Evolutionary conservation across 2,888 invertebrate genomes (phyloP), one percentile per base, ranked within the genome.

Genomic region (Idaea biselata): DNA sequence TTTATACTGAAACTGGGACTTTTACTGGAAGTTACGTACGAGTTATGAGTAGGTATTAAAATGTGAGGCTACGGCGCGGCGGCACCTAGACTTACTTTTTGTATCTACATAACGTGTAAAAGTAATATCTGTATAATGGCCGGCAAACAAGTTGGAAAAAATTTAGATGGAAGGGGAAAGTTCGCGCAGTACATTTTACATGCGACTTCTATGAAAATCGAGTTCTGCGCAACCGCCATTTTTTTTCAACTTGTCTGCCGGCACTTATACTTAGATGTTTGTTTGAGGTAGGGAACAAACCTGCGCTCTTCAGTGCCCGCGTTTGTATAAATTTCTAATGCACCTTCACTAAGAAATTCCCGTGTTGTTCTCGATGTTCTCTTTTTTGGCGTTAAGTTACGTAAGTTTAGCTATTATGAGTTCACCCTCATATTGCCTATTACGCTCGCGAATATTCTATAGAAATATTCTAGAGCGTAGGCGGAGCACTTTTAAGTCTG

Each of bases 1-100:
- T 74, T 78, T 76, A 77, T 73, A 73, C 44, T 44, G 44, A 44
- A 44, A 44, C 44, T 44, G 76, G 74, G 73, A 66, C 70, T 64
- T 64, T 67, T 63, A 60, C 44, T 44, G 44, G 1, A 44, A 44
- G 14, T 44, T 44, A 44, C 44, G 44, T 44, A 44, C 44, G 44
- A 44, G 44, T 44, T 44, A 44, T 44, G 44, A 11, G 44, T 11
- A 44, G 44, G 44, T 44, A 44, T 44, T 44, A 44, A 44, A 44
- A 8, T 44, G 44, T 14, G 44, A 44, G 44, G 2, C 11, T 11
- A 7, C 11, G 44, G 44, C 44, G 2, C 11, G 3, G 0, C 11
- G 44, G 44, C 44, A 44, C 44, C 44, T 14, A 44, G 11, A 44
- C 44, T 44, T 44, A 44, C 44, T 6, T 25, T 25, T 25, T 25